Evolutionary conservation across 2,888 invertebrate genomes (phyloP), one percentile per base, ranked within the genome.

Genomic region (Drosophila bunnanda): DNA sequence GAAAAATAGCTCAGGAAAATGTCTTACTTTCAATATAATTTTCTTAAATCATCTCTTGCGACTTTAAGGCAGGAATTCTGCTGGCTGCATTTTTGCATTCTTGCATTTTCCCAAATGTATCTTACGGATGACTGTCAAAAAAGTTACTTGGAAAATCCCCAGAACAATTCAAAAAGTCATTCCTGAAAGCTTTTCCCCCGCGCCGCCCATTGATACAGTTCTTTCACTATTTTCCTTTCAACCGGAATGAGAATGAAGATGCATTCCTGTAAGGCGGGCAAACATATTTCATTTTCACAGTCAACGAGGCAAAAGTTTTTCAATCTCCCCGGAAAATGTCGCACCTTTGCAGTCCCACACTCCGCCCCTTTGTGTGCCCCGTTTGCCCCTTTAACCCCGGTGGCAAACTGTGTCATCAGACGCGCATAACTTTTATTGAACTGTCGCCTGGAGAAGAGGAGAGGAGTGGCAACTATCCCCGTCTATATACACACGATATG

Each of bases 271-370:
- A 69, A 71, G 50, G 73, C 62, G 43, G 53, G 43, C 61, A 72
- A 82, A 73, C 73, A 88, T 88, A 83, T 85, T 89, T 87, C 87
- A 87, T 89, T 87, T 85, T 81, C 80, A 72, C 79, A 85, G 76
- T 73, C 83, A 88, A 66, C 84, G 79, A 72, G 67, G 72, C 74
- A 81, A 85, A 85, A 89, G 77, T 85, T 85, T 85, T 85, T 89
- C 84, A 89, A 85, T 85, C 80, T 88, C 32, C 65, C 46, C n/a
- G 66, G 69, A 64, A 73, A 75, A 70, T 38, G 76, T 81, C 68
- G 39, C 67, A 70, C 57, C 60, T 66, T 73, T 75, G 54, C 43
- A 39, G 36, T 34, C 50, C 10, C 56, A 17, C 39, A 8, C 4
- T 22, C n/a, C n/a, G 1, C 36, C 36, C 44, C 17, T 28, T 39